Evolutionary conservation across 2,113 vertebrate genomes (phyloP).

Genomic region (Oncorhynchus tshawytscha): DNA sequence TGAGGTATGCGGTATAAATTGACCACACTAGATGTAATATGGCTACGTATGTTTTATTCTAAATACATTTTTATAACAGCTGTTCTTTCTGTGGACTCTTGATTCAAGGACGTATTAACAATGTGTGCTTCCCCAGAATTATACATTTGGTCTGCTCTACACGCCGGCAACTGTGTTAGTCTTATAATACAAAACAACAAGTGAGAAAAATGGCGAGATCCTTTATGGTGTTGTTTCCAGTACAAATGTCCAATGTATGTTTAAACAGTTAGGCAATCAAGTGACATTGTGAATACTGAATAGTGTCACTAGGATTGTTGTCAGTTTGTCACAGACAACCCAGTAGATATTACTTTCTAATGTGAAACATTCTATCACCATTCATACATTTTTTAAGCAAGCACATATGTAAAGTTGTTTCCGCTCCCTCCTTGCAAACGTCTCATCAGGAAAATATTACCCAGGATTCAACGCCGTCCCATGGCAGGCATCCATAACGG

Average conservation of each 20-base stretch:
- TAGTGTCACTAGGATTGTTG: background rate
- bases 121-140: background rate
- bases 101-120: background rate
- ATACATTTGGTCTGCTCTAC: no score
- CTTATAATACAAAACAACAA: background rate
- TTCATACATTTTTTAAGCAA: background rate
- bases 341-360: background rate
- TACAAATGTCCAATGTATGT: background rate
- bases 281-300: background rate
- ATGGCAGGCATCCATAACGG: background rate
- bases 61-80: constrained; percentile 81
- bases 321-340: background rate
- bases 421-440: background rate
- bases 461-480: background rate
- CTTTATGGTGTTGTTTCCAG: background rate
- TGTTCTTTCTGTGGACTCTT: background rate
- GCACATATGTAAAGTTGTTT: background rate
- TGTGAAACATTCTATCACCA: background rate
- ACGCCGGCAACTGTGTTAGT: background rate
- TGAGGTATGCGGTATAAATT: constrained; percentile 78
- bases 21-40: constrained; percentile 80
- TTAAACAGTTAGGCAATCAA: background rate
- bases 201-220: background rate
- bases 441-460: background rate
- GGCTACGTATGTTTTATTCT: constrained; percentile 81